Percentiles rank a stretch among this genome's conserved stretches.
Conservation (phyloP, 2,113 vertebrate genomes). For the Onychorhynchus coronatus region DNA sequence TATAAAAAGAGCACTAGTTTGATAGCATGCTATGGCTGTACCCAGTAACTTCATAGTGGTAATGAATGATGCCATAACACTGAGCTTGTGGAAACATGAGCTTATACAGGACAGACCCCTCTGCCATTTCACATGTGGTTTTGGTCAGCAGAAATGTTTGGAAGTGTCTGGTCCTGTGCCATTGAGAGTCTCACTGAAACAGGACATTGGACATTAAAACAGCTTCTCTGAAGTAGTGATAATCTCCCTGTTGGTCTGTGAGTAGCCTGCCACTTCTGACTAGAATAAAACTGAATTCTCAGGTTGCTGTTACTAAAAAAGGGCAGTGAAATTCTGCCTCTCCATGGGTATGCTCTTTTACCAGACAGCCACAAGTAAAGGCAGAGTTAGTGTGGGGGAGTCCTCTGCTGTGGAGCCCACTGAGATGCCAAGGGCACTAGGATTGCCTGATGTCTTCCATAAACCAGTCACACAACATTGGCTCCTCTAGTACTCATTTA, state of each 20-base stretch:
- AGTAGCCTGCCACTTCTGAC: background rate
- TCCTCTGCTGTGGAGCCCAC: accelerated
- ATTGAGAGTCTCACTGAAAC: background rate
- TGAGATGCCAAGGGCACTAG: background rate
- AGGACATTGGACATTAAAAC: background rate
- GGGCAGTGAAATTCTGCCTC: background rate
- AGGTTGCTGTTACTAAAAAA: background rate
- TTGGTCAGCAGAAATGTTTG: background rate
- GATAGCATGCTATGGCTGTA: background rate
- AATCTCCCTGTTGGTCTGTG: background rate
- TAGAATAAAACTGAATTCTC: background rate
- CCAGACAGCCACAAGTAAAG: background rate
- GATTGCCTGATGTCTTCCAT: background rate
- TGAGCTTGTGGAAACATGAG: background rate
- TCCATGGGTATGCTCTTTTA: background rate
- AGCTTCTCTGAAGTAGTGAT: background rate
- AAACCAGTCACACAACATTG: background rate
- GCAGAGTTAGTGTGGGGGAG: background rate
- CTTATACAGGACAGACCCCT: background rate
- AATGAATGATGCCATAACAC: background rate
- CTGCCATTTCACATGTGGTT: background rate
- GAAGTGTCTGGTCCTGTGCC: background rate
- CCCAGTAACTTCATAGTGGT: background rate
- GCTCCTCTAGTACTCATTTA: background rate
- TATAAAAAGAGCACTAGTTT: background rate